Percentiles rank a stretch among this genome's conserved stretches.
Evolutionary conservation across 2,797 vertebrate genomes (phyloP).

Genomic region (Acestrorhynchus altus): DNA sequence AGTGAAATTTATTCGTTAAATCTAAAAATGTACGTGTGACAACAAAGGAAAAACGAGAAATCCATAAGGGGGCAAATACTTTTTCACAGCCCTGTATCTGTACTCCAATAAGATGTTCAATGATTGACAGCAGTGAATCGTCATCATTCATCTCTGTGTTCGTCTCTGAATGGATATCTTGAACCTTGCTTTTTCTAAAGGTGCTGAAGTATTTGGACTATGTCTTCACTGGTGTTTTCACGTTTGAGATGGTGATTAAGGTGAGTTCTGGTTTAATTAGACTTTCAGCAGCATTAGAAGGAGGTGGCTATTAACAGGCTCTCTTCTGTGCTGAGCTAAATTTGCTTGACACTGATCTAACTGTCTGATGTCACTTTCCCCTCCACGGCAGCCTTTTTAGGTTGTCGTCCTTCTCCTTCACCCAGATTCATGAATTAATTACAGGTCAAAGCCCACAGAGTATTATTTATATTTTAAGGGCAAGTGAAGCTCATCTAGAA

Average conservation of each 20-base stretch:
- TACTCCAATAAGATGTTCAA: too few species aligned
- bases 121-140: too few species aligned
- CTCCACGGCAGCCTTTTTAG: neutral
- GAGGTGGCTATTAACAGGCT: neutral
- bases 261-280: slow-evolving; percentile 71
- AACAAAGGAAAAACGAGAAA: too few species aligned
- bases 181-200: slow-evolving; percentile 66
- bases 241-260: slow-evolving; percentile 99
- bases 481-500: neutral
- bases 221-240: slow-evolving; percentile 96
- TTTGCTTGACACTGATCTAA: slow-evolving; percentile 7
- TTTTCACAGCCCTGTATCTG: too few species aligned
- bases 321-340: neutral
- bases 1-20: too few species aligned
- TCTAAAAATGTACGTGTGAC: too few species aligned
- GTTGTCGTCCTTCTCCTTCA: neutral
- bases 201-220: slow-evolving; percentile 98
- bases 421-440: slow-evolving; percentile 29
- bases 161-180: neutral
- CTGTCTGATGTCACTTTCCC: slow-evolving; percentile 24
- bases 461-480: neutral
- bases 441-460: neutral
- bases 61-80: too few species aligned
- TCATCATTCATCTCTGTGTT: too few species aligned
- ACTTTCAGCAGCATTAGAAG: neutral